Evolutionary conservation across 1,140 invertebrate species (phyloP).

Genomic region (Eurosta solidaginis): DNA sequence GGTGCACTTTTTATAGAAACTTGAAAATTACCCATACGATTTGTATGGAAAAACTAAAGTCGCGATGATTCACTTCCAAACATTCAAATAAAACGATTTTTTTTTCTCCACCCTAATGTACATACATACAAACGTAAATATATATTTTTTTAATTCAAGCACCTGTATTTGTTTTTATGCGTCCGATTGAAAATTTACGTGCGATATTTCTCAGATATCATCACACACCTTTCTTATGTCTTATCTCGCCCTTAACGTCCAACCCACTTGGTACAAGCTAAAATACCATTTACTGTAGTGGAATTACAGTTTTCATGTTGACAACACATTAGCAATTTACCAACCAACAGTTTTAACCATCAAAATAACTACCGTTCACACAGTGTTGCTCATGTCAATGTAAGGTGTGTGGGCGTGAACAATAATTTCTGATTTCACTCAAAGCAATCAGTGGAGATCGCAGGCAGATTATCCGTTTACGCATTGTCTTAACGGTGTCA

Average conservation of each 20-base stretch:
- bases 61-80: too few species aligned
- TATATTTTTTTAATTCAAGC: background rate
- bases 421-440: constrained; percentile 11
- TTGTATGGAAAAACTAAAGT: too few species aligned
- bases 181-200: constrained; percentile 7
- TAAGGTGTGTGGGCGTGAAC: constrained; percentile 7
- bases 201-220: constrained; percentile 25
- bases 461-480: background rate
- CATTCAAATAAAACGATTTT: too few species aligned
- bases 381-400: background rate
- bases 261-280: too few species aligned
- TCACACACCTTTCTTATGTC: background rate
- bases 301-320: background rate
- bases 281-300: too few species aligned
- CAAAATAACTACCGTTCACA: background rate
- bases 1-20: too few species aligned
- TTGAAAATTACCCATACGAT: too few species aligned
- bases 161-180: constrained; percentile 4
- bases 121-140: background rate
- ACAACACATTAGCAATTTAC: background rate
- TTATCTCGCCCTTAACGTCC: background rate
- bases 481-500: background rate
- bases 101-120: too few species aligned
- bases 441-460: background rate
- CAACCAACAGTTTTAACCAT: background rate